Evolutionary conservation across 2,888 invertebrate species (phyloP).

Genomic region (Calephelis perditalis): DNA sequence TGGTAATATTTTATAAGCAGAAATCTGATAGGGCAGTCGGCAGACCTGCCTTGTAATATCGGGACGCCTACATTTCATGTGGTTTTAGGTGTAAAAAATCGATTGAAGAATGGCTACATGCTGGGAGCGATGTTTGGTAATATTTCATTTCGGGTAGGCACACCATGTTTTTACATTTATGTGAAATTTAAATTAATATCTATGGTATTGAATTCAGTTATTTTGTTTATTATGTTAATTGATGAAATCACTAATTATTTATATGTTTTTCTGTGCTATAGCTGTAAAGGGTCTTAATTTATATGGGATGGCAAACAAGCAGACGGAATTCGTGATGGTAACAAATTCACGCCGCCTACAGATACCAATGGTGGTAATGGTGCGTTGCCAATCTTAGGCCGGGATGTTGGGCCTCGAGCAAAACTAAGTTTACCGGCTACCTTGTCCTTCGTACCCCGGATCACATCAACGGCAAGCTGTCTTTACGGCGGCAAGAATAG

Average conservation of each 20-base stretch:
- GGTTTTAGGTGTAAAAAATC: conserved; percentile 78
- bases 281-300: too few species aligned
- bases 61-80: conserved; percentile 67
- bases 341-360: too few species aligned
- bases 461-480: too few species aligned
- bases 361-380: too few species aligned
- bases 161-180: conserved; percentile 64
- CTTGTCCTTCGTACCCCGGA: too few species aligned
- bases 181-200: conserved; percentile 71
- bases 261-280: neutral
- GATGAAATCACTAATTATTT: conserved; percentile 9
- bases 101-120: conserved; percentile 74
- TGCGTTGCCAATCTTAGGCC: too few species aligned
- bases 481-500: too few species aligned
- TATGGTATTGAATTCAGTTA: conserved; percentile 1
- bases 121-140: conserved; percentile 74
- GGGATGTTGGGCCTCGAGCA: too few species aligned
- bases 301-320: too few species aligned
- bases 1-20: conserved; percentile 57
- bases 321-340: too few species aligned
- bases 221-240: conserved; percentile 13
- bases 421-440: too few species aligned
- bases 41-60: conserved; percentile 71
- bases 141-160: conserved; percentile 69
- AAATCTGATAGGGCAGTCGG: conserved; percentile 51